These are phyloP conservation scores for Dorcus parallelipipedus DNA, from an alignment of 2,888 invertebrate genomes.

Conservation along the genomic window DNA sequence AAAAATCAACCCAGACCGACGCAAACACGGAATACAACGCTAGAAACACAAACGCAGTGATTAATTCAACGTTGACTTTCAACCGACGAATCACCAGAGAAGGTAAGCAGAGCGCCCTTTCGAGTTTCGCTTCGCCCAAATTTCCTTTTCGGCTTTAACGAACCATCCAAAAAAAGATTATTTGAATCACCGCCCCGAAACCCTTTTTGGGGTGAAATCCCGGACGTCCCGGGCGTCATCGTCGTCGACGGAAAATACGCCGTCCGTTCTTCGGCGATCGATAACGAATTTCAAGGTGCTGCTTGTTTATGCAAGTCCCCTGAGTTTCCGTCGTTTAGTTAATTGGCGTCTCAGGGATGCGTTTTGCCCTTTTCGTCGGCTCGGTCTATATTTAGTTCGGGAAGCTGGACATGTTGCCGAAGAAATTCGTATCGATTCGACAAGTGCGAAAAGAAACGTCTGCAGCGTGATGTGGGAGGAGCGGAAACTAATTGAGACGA, in stretches of 20 bases:
- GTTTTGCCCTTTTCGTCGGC: not conserved
- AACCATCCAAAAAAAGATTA: no score
- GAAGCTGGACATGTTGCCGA: not conserved
- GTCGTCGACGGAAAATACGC: not conserved
- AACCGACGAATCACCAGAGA: not conserved
- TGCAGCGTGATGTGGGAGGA: no score
- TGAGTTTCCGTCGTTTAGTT: not conserved
- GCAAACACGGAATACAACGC: not conserved
- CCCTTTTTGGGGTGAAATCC: not conserved
- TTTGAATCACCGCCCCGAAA: no score
- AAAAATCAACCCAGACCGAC: slow-evolving; percentile 1
- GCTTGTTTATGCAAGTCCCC: not conserved
- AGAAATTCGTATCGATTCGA: no score
- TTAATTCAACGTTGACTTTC: not conserved
- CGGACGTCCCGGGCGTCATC: not conserved
- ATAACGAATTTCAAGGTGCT: slow-evolving; percentile 9
- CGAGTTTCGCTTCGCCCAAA: no score
- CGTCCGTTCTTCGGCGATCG: not conserved
- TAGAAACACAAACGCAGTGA: not conserved
- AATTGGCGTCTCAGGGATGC: not conserved
- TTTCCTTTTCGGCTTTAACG: no score
- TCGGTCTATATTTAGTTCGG: not conserved
- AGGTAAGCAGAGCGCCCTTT: no score
- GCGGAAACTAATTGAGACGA: no score
- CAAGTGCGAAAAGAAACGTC: no score